Evolutionary conservation across 2,113 vertebrate species (phyloP).

Genomic region (Shinisaurus crocodilurus): DNA sequence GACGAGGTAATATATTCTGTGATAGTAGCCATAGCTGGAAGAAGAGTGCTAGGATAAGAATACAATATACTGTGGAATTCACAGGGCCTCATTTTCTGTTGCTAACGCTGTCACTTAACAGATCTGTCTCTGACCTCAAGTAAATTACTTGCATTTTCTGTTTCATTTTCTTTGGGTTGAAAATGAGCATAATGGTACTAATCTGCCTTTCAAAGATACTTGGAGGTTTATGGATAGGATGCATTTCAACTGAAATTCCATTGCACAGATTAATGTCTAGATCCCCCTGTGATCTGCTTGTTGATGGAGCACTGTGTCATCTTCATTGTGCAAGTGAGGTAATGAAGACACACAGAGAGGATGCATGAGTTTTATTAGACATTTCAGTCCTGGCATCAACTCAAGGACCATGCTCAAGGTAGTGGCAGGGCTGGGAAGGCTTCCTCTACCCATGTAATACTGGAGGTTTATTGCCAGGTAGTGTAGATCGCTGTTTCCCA

Average conservation of each 20-base stretch:
- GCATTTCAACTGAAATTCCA: not conserved
- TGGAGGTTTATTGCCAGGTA: not conserved
- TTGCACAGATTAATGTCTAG: rapidly evolving
- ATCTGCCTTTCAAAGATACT: not conserved
- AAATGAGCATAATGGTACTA: not conserved
- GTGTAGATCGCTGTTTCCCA: not conserved
- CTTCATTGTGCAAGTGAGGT: not conserved
- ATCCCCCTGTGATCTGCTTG: not conserved
- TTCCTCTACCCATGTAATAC: not conserved
- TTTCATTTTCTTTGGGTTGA: not conserved
- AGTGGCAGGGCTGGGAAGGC: not conserved
- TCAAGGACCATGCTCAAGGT: not conserved
- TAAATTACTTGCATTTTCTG: rapidly evolving
- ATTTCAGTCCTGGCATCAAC: not conserved
- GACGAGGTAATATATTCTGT: not conserved
- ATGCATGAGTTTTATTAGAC: not conserved
- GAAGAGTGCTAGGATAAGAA: not conserved
- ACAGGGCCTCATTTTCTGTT: not conserved
- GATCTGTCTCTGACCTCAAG: not conserved
- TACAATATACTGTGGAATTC: slow-evolving; percentile 12
- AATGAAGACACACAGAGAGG: slow-evolving; percentile 9
- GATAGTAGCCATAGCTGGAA: not conserved
- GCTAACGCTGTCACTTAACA: rapidly evolving
- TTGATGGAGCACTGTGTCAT: not conserved
- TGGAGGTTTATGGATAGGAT: not conserved